Evolutionary conservation across 23 tunicate species (phyloP), one percentile per base, ranked within the genome.

Genomic region (Botrylloides violaceus): DNA sequence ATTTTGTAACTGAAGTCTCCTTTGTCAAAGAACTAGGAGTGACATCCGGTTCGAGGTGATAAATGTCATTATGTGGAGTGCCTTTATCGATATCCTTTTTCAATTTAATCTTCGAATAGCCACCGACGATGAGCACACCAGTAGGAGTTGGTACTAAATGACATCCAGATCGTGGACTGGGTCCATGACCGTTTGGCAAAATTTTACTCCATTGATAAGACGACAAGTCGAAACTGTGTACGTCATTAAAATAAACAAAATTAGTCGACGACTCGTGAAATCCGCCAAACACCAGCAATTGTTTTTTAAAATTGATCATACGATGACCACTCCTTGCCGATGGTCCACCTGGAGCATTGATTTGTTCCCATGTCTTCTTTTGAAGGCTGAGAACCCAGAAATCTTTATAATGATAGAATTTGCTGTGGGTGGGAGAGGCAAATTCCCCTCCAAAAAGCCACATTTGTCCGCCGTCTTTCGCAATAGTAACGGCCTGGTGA

Each of bases 381-480:
- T 73, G 79, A 49, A 91, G 61, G 34, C 48, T 59, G 36, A 91
- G 50, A 24, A 79, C 72, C 92, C 92, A 91, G 9, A 91, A 47
- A 53, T 91, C 98, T 66, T 91, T 91, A 66, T 78, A 91, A 38
- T 91, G 98, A 72, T 91, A 79, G 36, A 91, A 91, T 33, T 84
- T 79, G 9, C 72, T 72, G 56, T 79, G 75, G 37, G 74, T 91
- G 3, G 89, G 89, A 21, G 98, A 91, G 4, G 98, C 78, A 74
- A 83, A 91, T 55, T 91, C 98, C 1, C 98, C 98, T 5, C 98
- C 98, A 84, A 83, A 84, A 3, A 91, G 32, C 98, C 98, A 91
- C 66, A 91, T 34, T 56, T 91, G 98, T 2, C 98, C 98, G 2
- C 92, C 98, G 57, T 84, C 98, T 84, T 84, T 84, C 9, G 92